Evolutionary conservation across 2,888 invertebrate genomes (phyloP), one percentile per base, ranked within the genome.

Genomic region (Amphipoea lucens): DNA sequence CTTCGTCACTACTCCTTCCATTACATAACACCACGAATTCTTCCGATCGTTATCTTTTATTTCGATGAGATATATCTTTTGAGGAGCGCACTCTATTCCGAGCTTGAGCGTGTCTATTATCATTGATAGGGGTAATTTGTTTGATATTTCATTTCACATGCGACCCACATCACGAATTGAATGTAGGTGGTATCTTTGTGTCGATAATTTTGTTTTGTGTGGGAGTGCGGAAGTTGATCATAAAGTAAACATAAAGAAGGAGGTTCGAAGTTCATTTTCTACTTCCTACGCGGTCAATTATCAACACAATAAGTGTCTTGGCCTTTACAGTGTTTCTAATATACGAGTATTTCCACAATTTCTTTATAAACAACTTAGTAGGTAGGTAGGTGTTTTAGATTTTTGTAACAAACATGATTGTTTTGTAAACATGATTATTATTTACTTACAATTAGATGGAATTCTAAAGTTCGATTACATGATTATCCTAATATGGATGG

Each of bases 61-160:
- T 91, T 87, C 83, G 78, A 88, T 82, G 86, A 90, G 83, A 89
- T 87, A 90, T 89, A 89, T 91, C 86, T 87, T 90, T 88, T 78
- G 87, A 89, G 81, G 80, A 87, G 79, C 87, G 81, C 88, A 86
- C 83, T 89, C 88, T 88, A 90, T 89, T 85, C 77, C 81, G 81
- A 85, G 88, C 86, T 88, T 87, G 89, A 90, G 90, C 87, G 90
- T 89, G 90, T 90, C 90, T 91, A 90, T 92, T 93, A 90, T 92
- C 89, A 90, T 89, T 90, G 90, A 92, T 92, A 89, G 87, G 81
- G 84, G 90, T 90, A 92, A 92, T 92, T 92, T 91, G 87, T 91
- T 91, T 92, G 89, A 91, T 91, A 89, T 93, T 92, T 92, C 89
- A 91, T 91, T 91, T 79, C 84, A 89, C 78, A 84, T 88, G 89